These are phyloP conservation scores for Cephus pulcher DNA, from an alignment of 2,888 invertebrate species.

Conservation along the genomic window DNA sequence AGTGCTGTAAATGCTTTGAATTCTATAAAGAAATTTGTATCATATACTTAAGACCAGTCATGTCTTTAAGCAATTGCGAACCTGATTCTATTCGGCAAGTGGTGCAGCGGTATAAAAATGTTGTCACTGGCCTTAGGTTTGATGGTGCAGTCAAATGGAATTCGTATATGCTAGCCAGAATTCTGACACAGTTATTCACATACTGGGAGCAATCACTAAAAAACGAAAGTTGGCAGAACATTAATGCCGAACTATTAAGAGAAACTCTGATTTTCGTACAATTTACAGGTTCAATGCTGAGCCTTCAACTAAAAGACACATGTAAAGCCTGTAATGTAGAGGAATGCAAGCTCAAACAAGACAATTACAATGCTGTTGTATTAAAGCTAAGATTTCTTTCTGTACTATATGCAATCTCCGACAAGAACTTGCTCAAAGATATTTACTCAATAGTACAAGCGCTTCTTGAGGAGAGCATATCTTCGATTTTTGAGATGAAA, in stretches of 20 bases:
- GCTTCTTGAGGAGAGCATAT: constrained; percentile 34
- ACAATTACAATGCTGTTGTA: constrained; percentile 36
- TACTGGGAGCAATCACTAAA: constrained; percentile 39
- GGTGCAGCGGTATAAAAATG: not conserved
- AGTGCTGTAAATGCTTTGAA: constrained; percentile 35
- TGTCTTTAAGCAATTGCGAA: not conserved
- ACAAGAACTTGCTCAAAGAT: constrained; percentile 24
- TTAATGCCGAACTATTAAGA: constrained; percentile 27
- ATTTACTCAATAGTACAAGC: constrained; percentile 23
- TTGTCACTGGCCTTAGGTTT: not conserved
- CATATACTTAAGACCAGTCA: constrained; percentile 31
- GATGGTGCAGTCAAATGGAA: constrained; percentile 25
- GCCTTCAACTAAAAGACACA: constrained; percentile 16
- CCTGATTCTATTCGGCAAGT: not conserved
- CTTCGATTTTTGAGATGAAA: constrained; percentile 34
- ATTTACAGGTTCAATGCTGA: constrained; percentile 25
- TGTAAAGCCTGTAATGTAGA: constrained; percentile 37
- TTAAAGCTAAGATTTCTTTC: constrained; percentile 28
- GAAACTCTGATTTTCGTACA: constrained; percentile 32
- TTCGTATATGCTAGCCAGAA: constrained; percentile 22
- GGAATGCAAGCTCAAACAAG: constrained; percentile 34
- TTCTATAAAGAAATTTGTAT: constrained; percentile 31
- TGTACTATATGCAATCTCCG: constrained; percentile 32
- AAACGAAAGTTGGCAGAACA: constrained; percentile 17
- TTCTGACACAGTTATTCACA: constrained; percentile 35